Conservation (phyloP, 2,888 invertebrate species). For the Micoletzkya japonica region DNA sequence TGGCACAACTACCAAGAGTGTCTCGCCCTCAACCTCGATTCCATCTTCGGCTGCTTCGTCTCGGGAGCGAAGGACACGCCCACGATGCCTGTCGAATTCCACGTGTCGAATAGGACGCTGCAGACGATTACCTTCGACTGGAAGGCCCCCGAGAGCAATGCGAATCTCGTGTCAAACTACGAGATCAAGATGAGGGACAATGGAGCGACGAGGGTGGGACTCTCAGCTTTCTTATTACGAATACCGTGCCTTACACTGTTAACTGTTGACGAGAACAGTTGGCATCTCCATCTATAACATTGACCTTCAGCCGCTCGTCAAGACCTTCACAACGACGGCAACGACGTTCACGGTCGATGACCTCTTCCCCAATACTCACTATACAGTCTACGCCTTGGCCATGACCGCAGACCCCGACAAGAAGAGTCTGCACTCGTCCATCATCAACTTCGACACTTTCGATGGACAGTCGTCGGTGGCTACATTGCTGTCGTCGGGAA, state of each 20-base stretch:
- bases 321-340: background rate
- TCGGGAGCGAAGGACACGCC: conserved; percentile 48
- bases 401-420: background rate
- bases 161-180: conserved; percentile 29
- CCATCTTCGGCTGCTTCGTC: conserved; percentile 52
- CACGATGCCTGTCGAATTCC: conserved; percentile 39
- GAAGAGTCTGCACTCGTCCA: background rate
- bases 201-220: background rate
- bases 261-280: too few relatives aligned
- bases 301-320: background rate
- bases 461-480: background rate
- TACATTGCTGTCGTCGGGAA: background rate
- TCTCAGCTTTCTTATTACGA: too few relatives aligned
- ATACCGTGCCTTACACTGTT: too few relatives aligned
- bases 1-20: conserved; percentile 50
- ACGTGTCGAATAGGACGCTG: conserved; percentile 16
- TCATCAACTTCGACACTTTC: background rate
- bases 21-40: conserved; percentile 47
- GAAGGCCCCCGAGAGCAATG: conserved; percentile 31
- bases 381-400: background rate
- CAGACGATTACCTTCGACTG: conserved; percentile 30
- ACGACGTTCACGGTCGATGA: background rate
- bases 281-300: background rate
- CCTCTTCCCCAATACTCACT: background rate
- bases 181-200: conserved; percentile 30